Percentiles rank a stretch among this genome's conserved stretches.
Evolutionary conservation across 2,888 invertebrate genomes (phyloP).

Genomic region (Aporophyla lueneburgensis): DNA sequence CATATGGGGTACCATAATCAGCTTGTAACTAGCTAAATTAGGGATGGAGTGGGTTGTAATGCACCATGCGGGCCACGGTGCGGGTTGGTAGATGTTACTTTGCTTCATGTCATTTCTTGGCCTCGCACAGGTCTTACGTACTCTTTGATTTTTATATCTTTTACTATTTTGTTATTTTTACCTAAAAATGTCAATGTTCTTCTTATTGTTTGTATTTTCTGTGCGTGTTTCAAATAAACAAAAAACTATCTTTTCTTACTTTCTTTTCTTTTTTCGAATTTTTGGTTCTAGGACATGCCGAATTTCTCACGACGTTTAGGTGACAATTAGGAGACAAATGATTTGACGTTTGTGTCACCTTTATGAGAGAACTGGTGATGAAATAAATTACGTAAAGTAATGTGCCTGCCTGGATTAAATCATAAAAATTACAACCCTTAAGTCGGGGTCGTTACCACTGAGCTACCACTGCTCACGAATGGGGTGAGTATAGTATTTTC

Average conservation of each 20-base stretch:
- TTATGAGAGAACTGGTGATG: not conserved
- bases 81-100: not conserved
- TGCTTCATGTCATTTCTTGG: too few relatives aligned
- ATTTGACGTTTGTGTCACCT: not conserved
- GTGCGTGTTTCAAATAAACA: too few relatives aligned
- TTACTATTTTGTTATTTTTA: too few relatives aligned
- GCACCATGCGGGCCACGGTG: not conserved
- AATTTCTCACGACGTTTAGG: not conserved
- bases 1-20: not conserved
- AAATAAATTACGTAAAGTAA: not conserved
- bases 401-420: not conserved
- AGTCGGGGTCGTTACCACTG: not conserved
- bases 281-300: not conserved
- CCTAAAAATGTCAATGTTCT: too few relatives aligned
- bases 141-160: too few relatives aligned
- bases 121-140: too few relatives aligned
- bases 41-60: too few relatives aligned
- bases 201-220: too few relatives aligned
- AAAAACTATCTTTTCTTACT: too few relatives aligned
- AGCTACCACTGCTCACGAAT: not conserved
- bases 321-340: too few relatives aligned
- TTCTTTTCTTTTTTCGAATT: not conserved
- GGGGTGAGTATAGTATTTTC: not conserved
- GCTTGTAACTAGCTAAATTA: not conserved
- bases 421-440: not conserved